These are phyloP conservation scores for Mechanitis mazaeus DNA, from an alignment of 2,888 invertebrate genomes.

Conservation along the genomic window DNA sequence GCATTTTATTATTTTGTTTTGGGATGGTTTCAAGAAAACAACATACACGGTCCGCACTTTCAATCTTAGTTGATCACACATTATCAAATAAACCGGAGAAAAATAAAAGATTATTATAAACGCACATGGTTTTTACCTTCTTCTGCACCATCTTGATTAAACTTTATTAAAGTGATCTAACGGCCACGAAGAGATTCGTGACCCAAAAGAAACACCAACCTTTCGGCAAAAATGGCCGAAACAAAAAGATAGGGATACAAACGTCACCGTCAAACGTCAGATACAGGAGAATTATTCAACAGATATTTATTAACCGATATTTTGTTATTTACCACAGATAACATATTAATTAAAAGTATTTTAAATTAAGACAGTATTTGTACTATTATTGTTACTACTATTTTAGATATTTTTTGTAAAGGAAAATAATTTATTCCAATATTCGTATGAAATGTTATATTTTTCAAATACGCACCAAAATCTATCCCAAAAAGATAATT, in stretches of 20 bases:
- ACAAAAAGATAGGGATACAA: slow-evolving; percentile 49
- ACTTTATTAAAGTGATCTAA: slow-evolving; percentile 66
- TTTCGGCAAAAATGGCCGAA: slow-evolving; percentile 75
- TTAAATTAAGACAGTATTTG: too few species aligned
- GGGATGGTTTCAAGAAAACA: slow-evolving; percentile 37
- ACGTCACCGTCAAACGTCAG: slow-evolving; percentile 24
- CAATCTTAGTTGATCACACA: slow-evolving; percentile 38
- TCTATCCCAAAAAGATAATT: too few species aligned
- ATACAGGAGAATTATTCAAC: slow-evolving; percentile 9
- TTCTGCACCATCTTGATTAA: slow-evolving; percentile 75
- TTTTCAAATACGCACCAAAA: too few species aligned
- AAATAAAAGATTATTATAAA: slow-evolving; percentile 59
- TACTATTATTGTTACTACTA: too few species aligned
- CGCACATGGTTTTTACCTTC: slow-evolving; percentile 75
- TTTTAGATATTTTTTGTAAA: too few species aligned
- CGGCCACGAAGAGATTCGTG: slow-evolving; percentile 73
- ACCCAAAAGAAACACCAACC: slow-evolving; percentile 65
- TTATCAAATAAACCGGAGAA: slow-evolving; percentile 27
- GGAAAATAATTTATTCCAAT: too few species aligned
- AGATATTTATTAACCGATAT: not conserved
- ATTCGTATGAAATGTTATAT: too few species aligned
- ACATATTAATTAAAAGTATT: not conserved
- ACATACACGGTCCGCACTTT: slow-evolving; percentile 31
- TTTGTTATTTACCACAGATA: not conserved
- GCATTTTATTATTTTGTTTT: slow-evolving; percentile 9